Evolutionary conservation across 2,113 vertebrate species (phyloP).

Genomic region (Esox niger): DNA sequence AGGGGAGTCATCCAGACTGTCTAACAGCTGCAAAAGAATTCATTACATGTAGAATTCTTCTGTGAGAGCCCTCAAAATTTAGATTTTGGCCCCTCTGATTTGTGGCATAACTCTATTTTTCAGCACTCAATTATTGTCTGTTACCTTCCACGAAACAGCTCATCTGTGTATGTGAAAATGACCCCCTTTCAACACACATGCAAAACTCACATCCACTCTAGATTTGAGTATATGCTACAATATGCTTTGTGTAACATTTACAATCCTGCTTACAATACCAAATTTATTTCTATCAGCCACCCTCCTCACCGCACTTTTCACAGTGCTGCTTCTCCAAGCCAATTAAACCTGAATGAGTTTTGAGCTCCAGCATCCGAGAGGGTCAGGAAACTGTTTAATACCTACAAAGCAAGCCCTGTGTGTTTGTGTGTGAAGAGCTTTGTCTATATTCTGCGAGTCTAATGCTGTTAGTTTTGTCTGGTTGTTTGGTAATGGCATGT

Average conservation of each 20-base stretch:
- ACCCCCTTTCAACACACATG: slow-evolving; percentile 41
- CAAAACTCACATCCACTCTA: slow-evolving; percentile 33
- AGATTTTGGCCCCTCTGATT: slow-evolving; percentile 52
- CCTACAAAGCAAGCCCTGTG: slow-evolving; percentile 48
- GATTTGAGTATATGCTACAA: slow-evolving; percentile 40
- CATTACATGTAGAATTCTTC: slow-evolving; percentile 50
- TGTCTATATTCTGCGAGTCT: too few species aligned
- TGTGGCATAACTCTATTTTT: slow-evolving; percentile 56
- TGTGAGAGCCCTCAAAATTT: slow-evolving; percentile 38
- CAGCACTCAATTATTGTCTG: slow-evolving; percentile 46
- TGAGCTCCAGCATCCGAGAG: slow-evolving; percentile 41
- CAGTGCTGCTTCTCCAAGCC: slow-evolving; percentile 13
- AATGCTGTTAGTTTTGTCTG: slow-evolving; percentile 31
- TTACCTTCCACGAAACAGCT: slow-evolving; percentile 40
- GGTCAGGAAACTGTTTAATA: slow-evolving; percentile 59
- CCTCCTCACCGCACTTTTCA: background rate
- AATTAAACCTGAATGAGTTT: slow-evolving; percentile 39
- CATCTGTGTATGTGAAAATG: slow-evolving; percentile 51
- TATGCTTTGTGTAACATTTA: slow-evolving; percentile 48
- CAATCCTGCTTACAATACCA: slow-evolving; percentile 34
- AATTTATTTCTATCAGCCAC: slow-evolving; percentile 13
- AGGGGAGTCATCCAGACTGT: background rate
- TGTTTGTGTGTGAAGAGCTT: slow-evolving; percentile 16
- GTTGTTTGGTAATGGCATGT: too few species aligned
- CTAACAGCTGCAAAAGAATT: slow-evolving; percentile 23